phyloP scores from a whole-genome alignment of 1,140 invertebrate species.

The Tetramorium simillimum region DNA sequence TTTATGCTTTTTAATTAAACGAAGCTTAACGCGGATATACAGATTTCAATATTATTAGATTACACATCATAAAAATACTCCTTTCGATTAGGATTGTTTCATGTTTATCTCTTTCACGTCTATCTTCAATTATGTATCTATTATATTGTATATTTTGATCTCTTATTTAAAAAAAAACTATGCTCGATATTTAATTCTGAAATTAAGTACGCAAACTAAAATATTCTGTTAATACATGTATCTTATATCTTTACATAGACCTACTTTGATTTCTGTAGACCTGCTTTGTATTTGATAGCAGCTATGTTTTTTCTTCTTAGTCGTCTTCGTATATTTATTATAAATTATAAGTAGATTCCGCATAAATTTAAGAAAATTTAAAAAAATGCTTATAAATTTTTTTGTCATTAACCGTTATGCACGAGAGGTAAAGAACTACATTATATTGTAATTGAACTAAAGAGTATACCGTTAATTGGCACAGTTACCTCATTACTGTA shows the following conservation, averaged over 20 bases:
- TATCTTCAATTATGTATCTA: background rate
- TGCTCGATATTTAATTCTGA: background rate
- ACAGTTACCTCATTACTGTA: background rate
- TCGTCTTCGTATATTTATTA: constrained; percentile 24
- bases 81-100: too few species aligned
- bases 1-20: constrained; percentile 10
- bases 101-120: background rate
- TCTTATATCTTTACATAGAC: background rate
- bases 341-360: background rate
- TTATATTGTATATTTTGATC: background rate
- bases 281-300: background rate
- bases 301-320: constrained; percentile 10
- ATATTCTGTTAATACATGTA: background rate
- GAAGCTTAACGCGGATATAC: background rate
- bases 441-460: constrained; percentile 7
- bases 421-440: background rate
- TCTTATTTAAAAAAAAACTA: background rate
- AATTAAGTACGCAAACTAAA: constrained; percentile 5
- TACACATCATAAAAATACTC: background rate
- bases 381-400: background rate
- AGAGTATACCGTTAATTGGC: background rate
- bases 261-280: background rate
- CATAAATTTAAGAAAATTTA: background rate
- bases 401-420: background rate
- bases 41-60: constrained; percentile 14